These are phyloP conservation scores for Decapterus maruadsi DNA, from an alignment of 2,797 vertebrate genomes.

Conservation along the genomic window DNA sequence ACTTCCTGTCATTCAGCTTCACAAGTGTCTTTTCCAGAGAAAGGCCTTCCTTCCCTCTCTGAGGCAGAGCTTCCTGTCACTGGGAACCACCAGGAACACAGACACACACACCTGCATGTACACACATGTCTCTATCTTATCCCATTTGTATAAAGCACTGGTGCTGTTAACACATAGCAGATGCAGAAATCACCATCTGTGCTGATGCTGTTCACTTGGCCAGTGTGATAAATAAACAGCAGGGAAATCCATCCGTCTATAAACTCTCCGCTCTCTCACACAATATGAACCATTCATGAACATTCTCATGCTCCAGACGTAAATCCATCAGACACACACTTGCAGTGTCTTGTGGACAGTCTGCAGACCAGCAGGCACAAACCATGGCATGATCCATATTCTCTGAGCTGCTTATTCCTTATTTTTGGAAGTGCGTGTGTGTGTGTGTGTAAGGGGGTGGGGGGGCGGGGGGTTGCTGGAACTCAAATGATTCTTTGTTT, in stretches of 20 bases:
- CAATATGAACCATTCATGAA: not conserved
- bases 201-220: too few relatives aligned
- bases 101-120: slow-evolving; percentile 28
- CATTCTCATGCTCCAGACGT: not conserved
- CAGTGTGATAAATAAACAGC: too few relatives aligned
- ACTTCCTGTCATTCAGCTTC: slow-evolving; percentile 98
- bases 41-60: slow-evolving; percentile 86
- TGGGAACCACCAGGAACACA: slow-evolving; percentile 89
- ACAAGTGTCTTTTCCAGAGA: slow-evolving; percentile 90
- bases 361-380: slow-evolving; percentile 30
- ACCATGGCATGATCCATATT: slow-evolving; percentile 31
- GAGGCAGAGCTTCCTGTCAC: slow-evolving; percentile 94
- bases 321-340: not conserved
- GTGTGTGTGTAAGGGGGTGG: not conserved
- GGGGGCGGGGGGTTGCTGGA: slow-evolving; percentile 58
- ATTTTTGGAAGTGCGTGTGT: slow-evolving; percentile 36
- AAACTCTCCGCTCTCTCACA: not conserved
- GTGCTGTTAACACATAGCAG: slow-evolving; percentile 20
- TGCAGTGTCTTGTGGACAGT: not conserved
- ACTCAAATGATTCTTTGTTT: slow-evolving; percentile 94
- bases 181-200: slow-evolving; percentile 7
- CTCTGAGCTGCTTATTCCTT: slow-evolving; percentile 26
- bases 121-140: slow-evolving; percentile 6
- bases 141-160: slow-evolving; percentile 9
- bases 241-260: too few relatives aligned